phyloP scores from a whole-genome alignment of 2,113 vertebrate genomes.

The Platycercus adscitus region DNA sequence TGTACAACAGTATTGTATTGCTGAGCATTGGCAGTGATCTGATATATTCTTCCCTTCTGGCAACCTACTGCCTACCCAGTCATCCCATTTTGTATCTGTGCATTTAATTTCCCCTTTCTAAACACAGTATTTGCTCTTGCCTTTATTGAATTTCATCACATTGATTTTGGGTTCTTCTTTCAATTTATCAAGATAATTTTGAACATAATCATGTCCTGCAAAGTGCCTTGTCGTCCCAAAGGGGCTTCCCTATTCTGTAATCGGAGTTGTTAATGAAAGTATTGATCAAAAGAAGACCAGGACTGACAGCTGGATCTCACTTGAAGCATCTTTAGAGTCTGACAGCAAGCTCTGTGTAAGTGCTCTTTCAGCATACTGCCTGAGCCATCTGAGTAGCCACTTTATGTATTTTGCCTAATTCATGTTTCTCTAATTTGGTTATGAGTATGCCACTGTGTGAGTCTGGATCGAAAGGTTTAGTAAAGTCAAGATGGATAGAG shows the following conservation, averaged over 20 bases:
- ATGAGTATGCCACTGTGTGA: neutral
- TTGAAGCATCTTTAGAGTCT: neutral
- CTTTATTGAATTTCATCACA: conserved; percentile 36
- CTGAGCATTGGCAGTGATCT: neutral
- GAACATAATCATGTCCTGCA: conserved; percentile 2
- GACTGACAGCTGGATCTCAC: neutral
- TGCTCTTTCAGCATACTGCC: neutral
- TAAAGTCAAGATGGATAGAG: conserved; percentile 18
- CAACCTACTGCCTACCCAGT: neutral
- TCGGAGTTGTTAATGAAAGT: conserved; percentile 39
- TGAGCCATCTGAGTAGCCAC: neutral
- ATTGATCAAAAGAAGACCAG: conserved; percentile 8
- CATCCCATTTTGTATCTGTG: neutral
- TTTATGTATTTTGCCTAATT: neutral
- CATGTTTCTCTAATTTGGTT: neutral
- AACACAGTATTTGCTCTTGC: neutral
- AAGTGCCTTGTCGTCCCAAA: conserved; percentile 18
- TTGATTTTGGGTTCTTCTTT: conserved; percentile 22
- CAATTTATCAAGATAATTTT: conserved; percentile 31
- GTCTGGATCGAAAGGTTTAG: conserved; percentile 1
- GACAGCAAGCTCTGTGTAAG: neutral
- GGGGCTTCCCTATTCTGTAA: neutral
- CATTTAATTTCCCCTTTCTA: neutral
- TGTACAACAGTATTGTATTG: neutral
- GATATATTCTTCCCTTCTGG: neutral